These are phyloP conservation scores for Quadroppia sp. DNA, from an alignment of 2,888 invertebrate species.

Conservation along the genomic window DNA sequence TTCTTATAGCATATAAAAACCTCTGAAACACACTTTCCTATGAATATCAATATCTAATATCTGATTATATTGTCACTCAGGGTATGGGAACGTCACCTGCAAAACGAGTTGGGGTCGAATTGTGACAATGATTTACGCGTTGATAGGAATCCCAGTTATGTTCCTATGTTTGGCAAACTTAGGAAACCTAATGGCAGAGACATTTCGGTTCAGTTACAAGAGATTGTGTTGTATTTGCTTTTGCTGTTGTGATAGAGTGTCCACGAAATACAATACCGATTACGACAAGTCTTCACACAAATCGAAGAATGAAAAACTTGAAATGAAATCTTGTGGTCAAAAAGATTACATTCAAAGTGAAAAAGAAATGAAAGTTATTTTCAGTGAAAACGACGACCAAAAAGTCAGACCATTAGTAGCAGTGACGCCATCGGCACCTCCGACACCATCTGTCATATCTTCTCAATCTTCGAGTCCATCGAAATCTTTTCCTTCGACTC, in stretches of 20 bases:
- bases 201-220: constrained; percentile 66
- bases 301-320: background rate
- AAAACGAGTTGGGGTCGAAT: constrained; percentile 75
- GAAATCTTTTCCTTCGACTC: background rate
- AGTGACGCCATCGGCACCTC: constrained; percentile 10
- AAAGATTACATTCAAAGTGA: background rate
- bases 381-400: constrained; percentile 4
- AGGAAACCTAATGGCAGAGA: constrained; percentile 72
- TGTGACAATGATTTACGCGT: constrained; percentile 78
- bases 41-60: no score
- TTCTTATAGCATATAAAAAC: no score
- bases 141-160: constrained; percentile 80
- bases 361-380: constrained; percentile 15
- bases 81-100: constrained; percentile 80
- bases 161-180: constrained; percentile 77
- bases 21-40: no score
- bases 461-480: constrained; percentile 9
- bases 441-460: constrained; percentile 2
- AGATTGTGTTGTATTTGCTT: constrained; percentile 52
- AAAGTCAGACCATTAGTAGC: background rate
- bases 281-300: background rate
- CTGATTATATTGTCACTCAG: constrained; percentile 54
- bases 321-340: background rate
- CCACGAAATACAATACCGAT: background rate
- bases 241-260: constrained; percentile 3